Percentiles rank a stretch among this genome's conserved stretches.
Evolutionary conservation across 2,797 vertebrate genomes (phyloP).

Genomic region (Chiropotes sagulatus): DNA sequence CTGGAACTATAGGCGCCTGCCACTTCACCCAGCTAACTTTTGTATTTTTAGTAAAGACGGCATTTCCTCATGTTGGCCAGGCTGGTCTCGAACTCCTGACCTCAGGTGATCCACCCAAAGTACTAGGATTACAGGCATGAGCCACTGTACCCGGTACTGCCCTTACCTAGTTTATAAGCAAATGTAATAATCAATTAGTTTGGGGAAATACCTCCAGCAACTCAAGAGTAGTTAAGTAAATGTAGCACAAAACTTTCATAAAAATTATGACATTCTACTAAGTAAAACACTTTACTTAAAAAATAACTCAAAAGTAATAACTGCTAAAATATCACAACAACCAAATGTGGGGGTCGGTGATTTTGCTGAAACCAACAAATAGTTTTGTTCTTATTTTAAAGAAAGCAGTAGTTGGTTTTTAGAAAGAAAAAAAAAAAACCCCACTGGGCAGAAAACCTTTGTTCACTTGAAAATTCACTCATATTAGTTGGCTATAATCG

Average conservation of each 20-base stretch:
- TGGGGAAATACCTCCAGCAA: slow-evolving; percentile 19
- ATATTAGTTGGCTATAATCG: background rate
- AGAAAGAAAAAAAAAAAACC: background rate
- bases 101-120: background rate
- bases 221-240: background rate
- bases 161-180: background rate
- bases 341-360: background rate
- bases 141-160: background rate
- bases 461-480: background rate
- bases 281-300: background rate
- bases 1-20: background rate
- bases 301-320: background rate
- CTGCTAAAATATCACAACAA: background rate
- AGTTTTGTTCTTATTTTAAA: background rate
- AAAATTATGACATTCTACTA: background rate
- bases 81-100: background rate
- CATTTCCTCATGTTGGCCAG: background rate
- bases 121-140: background rate
- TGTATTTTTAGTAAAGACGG: background rate
- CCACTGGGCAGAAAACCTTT: background rate
- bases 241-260: slow-evolving; percentile 18
- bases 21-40: background rate
- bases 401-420: background rate
- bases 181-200: background rate
- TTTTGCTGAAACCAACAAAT: background rate